Percentiles rank a stretch among this genome's conserved stretches.
Conservation (phyloP, 1,140 invertebrate species). For the Cherax quadricarinatus region DNA sequence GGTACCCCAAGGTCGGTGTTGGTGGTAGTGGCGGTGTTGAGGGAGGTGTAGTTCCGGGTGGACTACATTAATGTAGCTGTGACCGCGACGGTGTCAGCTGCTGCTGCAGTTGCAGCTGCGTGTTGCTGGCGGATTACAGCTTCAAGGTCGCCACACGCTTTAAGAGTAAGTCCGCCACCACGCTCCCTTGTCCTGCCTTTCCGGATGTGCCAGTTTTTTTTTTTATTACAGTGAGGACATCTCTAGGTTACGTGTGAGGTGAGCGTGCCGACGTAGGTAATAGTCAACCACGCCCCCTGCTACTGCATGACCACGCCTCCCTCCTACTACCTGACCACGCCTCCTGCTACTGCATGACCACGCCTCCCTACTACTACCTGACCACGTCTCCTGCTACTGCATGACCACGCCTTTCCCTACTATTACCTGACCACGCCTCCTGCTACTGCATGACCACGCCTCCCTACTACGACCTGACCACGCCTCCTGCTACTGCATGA, state of each 20-base stretch:
- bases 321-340: neutral
- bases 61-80: slow-evolving; percentile 24
- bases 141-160: slow-evolving; percentile 29
- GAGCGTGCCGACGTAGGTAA: neutral
- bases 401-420: neutral
- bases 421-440: neutral
- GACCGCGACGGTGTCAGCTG: neutral
- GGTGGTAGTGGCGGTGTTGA: neutral
- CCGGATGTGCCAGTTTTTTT: slow-evolving; percentile 40
- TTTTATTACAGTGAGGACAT: neutral
- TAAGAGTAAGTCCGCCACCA: neutral
- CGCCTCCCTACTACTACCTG: neutral
- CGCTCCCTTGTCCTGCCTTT: slow-evolving; percentile 28
- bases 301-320: neutral
- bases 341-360: neutral
- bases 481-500: neutral
- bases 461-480: neutral
- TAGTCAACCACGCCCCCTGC: neutral
- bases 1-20: slow-evolving; percentile 25
- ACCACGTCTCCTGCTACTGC: neutral
- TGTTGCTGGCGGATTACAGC: neutral
- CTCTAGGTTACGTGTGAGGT: neutral
- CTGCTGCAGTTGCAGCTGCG: neutral
- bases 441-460: neutral
- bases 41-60: slow-evolving; percentile 15